Base-by-base conservation (phyloP, 2,797 vertebrate genomes). In the Borostomias antarcticus region DNA sequence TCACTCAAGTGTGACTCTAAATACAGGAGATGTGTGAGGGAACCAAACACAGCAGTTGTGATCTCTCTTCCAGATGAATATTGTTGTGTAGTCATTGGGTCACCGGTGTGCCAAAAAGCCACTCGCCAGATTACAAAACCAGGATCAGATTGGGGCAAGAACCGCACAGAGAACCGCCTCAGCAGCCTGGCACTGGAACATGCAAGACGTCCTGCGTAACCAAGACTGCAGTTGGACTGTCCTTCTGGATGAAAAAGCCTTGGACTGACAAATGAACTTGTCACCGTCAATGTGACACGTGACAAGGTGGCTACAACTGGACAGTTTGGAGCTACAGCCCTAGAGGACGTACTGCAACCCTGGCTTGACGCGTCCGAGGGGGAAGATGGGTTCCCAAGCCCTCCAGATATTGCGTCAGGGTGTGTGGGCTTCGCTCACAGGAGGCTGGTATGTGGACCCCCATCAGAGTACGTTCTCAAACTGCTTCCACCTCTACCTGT, bases 381-480 rank as follows among this genome's bases (percentile, higher is more conserved):
- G 70, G 78, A 82, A 88, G 75, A 96, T 96, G 95, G 95, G 95
- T 85, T 95, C 94, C 65, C 95, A 96, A 78, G 94, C 93, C 75
- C 91, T 96, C 84, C 95, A 96, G 89, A 95, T 96, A 86, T 84
- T 96, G 77, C 91, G 95, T 77, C 95, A 97, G 88, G 95, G 95
- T 19, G 94, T 96, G 79, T 96, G 95, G 95, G 95, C 94, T 70
- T 96, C 95, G 0, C 94, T 96, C 62, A 95, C 94, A 0, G 95
- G 95, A 70, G 95, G 95, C 71, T 96, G 95, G 95, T 96, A 95
- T 80, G 95, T 96, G 84, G 94, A 96, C 87, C 95, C 95, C 13
- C 95, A 95, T 83, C 95, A 96, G 86, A 95, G 94, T 86, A 95
- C 94, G 1, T 96, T 96, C 88, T 95, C 94, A 73, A 96, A 96